A percentile compares a stretch with the other conserved stretches of the same genome.
phyloP scores from a whole-genome alignment of 2,113 vertebrate genomes.

The Ceuthmochares aereus region DNA sequence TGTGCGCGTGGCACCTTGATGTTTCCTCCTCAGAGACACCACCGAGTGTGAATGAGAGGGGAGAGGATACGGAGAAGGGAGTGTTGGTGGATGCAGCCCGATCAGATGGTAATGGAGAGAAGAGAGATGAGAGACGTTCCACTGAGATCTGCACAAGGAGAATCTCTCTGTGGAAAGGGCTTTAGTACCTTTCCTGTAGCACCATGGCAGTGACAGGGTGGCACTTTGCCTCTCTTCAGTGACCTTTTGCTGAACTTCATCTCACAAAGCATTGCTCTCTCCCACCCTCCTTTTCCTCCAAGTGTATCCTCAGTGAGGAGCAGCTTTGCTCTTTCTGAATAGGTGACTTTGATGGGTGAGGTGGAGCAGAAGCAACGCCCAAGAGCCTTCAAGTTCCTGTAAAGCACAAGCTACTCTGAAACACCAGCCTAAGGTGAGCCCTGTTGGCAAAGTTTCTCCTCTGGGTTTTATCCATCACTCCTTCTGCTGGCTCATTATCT shows the following conservation, averaged over 20 bases:
- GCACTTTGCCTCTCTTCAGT: neutral
- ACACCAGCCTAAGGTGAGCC: neutral
- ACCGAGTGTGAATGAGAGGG: neutral
- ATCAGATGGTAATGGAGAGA: neutral
- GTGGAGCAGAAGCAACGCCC: neutral
- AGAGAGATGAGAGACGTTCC: neutral
- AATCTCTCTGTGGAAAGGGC: neutral
- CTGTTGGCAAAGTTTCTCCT: neutral
- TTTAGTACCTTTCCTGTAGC: neutral
- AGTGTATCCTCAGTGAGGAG: neutral
- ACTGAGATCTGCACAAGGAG: neutral
- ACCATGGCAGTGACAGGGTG: neutral
- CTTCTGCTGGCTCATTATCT: neutral
- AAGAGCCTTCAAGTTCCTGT: neutral
- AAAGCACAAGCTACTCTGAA: neutral
- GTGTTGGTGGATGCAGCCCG: neutral
- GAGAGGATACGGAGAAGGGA: neutral
- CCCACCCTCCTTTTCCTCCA: neutral
- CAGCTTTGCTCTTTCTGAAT: neutral
- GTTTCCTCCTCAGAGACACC: neutral
- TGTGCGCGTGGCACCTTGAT: rapidly evolving
- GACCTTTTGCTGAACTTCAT: neutral
- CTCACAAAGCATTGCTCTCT: neutral
- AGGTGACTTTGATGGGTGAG: neutral
- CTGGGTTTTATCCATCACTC: neutral